phyloP scores from a whole-genome alignment of 2,888 invertebrate genomes.

The Diogma glabrata region DNA sequence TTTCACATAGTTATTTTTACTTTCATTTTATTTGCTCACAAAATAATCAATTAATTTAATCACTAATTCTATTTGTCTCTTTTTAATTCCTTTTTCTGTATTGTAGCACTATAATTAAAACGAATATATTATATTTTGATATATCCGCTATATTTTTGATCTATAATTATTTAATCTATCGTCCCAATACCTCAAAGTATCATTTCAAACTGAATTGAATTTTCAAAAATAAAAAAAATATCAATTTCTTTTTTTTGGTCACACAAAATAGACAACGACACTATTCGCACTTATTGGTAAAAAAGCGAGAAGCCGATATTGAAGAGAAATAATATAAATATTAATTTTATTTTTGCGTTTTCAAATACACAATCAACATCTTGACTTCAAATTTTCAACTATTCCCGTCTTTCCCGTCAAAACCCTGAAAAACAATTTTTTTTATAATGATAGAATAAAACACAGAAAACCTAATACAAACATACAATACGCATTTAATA shows the following conservation, averaged over 20 bases:
- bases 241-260: not conserved
- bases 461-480: too few species aligned
- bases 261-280: not conserved
- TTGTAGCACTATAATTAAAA: not conserved
- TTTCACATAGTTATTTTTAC: not conserved
- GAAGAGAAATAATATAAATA: conserved; percentile 6
- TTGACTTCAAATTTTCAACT: conserved; percentile 1
- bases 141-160: not conserved
- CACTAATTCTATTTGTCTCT: conserved; percentile 8
- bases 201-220: conserved; percentile 18
- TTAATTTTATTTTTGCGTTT: conserved; percentile 1
- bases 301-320: too few species aligned
- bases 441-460: too few species aligned
- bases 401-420: conserved; percentile 7
- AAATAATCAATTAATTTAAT: not conserved
- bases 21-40: conserved; percentile 1
- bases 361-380: conserved; percentile 4
- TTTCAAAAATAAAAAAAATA: conserved; percentile 2
- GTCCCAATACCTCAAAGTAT: conserved; percentile 20
- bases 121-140: not conserved
- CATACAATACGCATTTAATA: too few species aligned
- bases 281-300: too few species aligned
- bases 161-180: conserved; percentile 5
- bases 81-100: conserved; percentile 1
- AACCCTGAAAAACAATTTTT: conserved; percentile 8